Percentiles rank a stretch among this genome's conserved stretches.
Conservation (phyloP, 2,797 vertebrate genomes). For the Clarias platycephalus region DNA sequence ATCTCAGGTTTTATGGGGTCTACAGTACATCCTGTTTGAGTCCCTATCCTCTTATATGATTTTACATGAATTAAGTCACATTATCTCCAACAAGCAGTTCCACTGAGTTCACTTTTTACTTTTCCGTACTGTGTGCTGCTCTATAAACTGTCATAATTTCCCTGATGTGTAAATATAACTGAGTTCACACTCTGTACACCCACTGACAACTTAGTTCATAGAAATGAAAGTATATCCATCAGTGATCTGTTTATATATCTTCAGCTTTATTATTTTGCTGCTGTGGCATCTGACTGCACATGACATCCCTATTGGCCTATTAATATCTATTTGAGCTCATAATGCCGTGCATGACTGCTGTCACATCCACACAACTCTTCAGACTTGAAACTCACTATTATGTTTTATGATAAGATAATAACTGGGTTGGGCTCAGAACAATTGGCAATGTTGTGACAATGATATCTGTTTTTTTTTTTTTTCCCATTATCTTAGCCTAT, state of each 20-base stretch:
- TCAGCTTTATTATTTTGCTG: slow-evolving; percentile 12
- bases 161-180: background rate
- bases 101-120: background rate
- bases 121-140: background rate
- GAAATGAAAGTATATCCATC: background rate
- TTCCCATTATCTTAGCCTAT: background rate
- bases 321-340: slow-evolving; percentile 40
- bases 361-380: slow-evolving; percentile 13
- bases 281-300: background rate
- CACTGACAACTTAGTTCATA: background rate
- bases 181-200: background rate
- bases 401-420: background rate
- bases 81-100: background rate
- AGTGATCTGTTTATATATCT: background rate
- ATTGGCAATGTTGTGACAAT: background rate
- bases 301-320: slow-evolving; percentile 12
- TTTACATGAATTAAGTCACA: background rate
- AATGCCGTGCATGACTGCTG: slow-evolving; percentile 16
- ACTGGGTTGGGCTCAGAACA: background rate
- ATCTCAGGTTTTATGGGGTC: background rate
- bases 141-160: too few species aligned
- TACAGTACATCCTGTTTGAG: background rate
- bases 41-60: background rate
- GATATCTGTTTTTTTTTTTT: background rate
- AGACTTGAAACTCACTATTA: background rate